Percentiles rank a stretch among this genome's conserved stretches.
Evolutionary conservation across 2,113 vertebrate species (phyloP).

Genomic region (Anarrhichthys ocellatus): DNA sequence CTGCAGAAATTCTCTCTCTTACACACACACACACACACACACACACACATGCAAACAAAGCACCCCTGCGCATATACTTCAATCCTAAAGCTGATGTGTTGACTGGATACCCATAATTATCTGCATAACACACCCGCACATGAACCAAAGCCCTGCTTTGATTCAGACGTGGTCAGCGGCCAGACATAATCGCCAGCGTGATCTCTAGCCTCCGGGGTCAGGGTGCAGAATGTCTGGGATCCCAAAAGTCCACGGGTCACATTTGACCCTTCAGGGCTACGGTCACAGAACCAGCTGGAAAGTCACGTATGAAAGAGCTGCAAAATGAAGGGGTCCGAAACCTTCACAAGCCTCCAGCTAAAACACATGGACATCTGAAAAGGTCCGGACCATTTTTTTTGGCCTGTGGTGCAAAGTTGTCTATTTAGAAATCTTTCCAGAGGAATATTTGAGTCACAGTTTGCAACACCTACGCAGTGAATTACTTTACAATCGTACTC

Average conservation of each 20-base stretch:
- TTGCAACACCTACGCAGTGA: neutral
- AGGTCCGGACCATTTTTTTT: constrained; percentile 6
- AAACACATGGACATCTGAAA: constrained; percentile 25
- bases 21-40: neutral
- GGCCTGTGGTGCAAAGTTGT: neutral
- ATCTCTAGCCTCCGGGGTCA: constrained; percentile 60
- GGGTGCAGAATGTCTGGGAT: constrained; percentile 54
- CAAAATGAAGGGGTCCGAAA: constrained; percentile 30
- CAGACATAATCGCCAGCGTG: constrained; percentile 55
- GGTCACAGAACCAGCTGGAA: constrained; percentile 65
- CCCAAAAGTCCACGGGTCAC: constrained; percentile 41
- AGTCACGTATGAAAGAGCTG: constrained; percentile 45
- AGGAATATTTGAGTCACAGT: constrained; percentile 1
- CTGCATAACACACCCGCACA: constrained; percentile 13
- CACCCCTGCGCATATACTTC: neutral
- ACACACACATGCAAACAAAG: neutral
- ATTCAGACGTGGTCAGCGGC: constrained; percentile 50
- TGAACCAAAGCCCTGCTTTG: constrained; percentile 41
- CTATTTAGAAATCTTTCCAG: neutral
- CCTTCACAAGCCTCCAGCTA: constrained; percentile 23
- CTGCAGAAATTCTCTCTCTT: constrained; percentile 16
- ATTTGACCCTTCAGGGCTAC: constrained; percentile 51
- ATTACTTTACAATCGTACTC: neutral
- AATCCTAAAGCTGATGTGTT: constrained; percentile 13
- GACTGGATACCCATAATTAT: constrained; percentile 22